Evolutionary conservation across 2,888 invertebrate species (phyloP).

Genomic region (Spatulosminthurus flaviceps): DNA sequence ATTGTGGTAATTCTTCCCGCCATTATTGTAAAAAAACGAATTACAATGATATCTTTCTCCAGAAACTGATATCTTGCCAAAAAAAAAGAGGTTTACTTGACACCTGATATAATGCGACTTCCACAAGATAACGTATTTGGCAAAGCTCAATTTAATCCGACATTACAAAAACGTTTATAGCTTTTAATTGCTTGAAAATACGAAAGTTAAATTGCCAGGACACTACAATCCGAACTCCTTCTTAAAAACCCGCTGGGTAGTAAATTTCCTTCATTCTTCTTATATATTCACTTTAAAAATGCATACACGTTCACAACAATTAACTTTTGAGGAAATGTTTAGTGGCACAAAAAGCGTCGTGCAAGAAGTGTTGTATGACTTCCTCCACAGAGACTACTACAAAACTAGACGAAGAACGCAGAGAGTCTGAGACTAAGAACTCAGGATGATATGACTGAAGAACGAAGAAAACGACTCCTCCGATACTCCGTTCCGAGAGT

Average conservation of each 20-base stretch:
- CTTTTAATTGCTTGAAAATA: background rate
- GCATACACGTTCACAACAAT: too few relatives aligned
- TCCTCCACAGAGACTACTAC: constrained; percentile 3
- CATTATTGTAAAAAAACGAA: constrained; percentile 27
- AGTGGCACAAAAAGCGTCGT: background rate
- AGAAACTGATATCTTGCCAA: background rate
- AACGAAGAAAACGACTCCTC: background rate
- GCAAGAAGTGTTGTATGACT: background rate
- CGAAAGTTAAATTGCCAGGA: too few relatives aligned
- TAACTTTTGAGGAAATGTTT: too few relatives aligned
- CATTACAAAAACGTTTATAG: background rate
- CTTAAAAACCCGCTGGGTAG: too few relatives aligned
- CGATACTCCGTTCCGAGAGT: background rate
- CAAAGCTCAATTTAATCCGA: background rate
- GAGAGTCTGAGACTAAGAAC: background rate
- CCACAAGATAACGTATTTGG: too few relatives aligned
- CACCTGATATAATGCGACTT: background rate
- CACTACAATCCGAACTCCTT: too few relatives aligned
- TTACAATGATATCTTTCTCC: background rate
- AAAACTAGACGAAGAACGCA: background rate
- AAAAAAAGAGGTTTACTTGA: background rate
- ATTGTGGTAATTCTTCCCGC: constrained; percentile 32
- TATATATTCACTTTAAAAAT: too few relatives aligned
- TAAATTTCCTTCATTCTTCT: too few relatives aligned
- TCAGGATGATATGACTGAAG: background rate